Percentiles rank a stretch among this genome's conserved stretches.
These are phyloP conservation scores for Spilosoma lubricipeda DNA, from an alignment of 2,888 invertebrate genomes.

Conservation along the genomic window DNA sequence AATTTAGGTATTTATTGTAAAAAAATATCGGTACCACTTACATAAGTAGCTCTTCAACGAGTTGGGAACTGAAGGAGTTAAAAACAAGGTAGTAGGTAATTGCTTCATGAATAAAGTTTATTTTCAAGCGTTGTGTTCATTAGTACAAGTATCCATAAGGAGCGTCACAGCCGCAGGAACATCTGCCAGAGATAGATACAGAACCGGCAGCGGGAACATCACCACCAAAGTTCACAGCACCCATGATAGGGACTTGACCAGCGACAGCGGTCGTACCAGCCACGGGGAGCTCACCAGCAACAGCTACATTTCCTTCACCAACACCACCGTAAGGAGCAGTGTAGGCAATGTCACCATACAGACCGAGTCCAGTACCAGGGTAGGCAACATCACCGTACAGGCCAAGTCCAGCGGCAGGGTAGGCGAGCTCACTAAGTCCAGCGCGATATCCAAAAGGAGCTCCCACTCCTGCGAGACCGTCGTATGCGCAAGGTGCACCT, in stretches of 20 bases:
- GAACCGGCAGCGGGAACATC: too few species aligned
- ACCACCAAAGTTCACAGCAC: too few species aligned
- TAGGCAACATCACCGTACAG: constrained; percentile 4
- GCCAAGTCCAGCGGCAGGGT: constrained; percentile 17
- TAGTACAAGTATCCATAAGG: background rate
- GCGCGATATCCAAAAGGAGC: constrained; percentile 26
- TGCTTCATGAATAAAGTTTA: background rate
- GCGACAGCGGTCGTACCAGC: too few species aligned
- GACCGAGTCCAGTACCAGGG: background rate
- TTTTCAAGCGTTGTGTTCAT: background rate
- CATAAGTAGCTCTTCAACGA: too few species aligned
- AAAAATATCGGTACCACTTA: too few species aligned
- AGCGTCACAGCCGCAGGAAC: constrained; percentile 42
- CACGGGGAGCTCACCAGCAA: too few species aligned
- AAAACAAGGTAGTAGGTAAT: background rate
- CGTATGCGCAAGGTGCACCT: constrained; percentile 4
- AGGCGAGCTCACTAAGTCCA: background rate
- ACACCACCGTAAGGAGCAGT: too few species aligned
- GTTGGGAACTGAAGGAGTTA: too few species aligned
- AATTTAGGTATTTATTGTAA: too few species aligned
- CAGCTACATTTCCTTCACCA: too few species aligned
- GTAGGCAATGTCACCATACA: constrained; percentile 7
- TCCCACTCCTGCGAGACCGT: background rate
- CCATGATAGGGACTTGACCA: too few species aligned
- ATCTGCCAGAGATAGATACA: background rate